Evolutionary conservation across 2,797 vertebrate genomes (phyloP).

Genomic region (Falco peregrinus): DNA sequence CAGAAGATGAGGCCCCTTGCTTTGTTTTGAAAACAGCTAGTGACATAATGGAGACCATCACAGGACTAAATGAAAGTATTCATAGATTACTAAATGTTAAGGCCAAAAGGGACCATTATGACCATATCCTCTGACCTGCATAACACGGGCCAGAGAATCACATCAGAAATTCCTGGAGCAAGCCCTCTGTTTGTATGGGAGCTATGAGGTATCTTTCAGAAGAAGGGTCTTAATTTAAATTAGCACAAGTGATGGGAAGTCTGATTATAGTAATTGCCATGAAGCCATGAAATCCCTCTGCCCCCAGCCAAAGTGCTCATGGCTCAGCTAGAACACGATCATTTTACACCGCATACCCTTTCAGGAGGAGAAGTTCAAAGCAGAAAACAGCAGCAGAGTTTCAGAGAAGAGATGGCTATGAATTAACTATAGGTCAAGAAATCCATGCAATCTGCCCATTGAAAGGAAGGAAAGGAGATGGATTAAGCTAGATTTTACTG

Average conservation of each 20-base stretch:
- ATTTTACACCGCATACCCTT: background rate
- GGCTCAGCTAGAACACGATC: background rate
- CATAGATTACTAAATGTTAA: background rate
- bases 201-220: background rate
- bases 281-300: background rate
- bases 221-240: background rate
- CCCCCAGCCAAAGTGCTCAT: background rate
- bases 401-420: background rate
- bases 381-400: background rate
- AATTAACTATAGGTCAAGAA: background rate
- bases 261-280: background rate
- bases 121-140: background rate
- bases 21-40: background rate
- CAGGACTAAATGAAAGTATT: background rate
- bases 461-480: background rate
- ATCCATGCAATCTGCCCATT: background rate
- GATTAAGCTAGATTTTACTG: background rate
- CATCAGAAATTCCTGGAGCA: background rate
- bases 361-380: background rate
- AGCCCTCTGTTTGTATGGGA: background rate
- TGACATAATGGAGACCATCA: background rate
- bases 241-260: background rate
- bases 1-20: background rate
- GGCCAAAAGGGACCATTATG: background rate
- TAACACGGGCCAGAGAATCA: background rate